Conservation (phyloP, 2,797 vertebrate genomes). For the Bradypodion ventrale region DNA sequence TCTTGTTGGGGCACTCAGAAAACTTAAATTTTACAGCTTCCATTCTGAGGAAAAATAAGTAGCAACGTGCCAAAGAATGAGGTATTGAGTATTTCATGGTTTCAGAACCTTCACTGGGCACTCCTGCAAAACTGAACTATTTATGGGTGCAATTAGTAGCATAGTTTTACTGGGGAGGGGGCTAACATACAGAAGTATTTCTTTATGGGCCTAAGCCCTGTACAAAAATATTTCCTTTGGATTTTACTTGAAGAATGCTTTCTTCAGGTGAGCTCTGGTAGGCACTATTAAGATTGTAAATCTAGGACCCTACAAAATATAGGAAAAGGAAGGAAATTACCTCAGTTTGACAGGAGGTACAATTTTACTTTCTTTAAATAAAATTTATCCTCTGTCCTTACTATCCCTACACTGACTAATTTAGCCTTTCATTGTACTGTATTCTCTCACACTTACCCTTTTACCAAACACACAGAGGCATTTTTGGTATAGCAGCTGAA, state of each 20-base stretch:
- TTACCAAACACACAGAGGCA: constrained; percentile 40
- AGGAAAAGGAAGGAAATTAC: constrained; percentile 79
- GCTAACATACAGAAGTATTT: constrained; percentile 69
- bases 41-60: not conserved
- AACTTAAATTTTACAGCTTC: not conserved
- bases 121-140: constrained; percentile 64
- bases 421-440: constrained; percentile 73
- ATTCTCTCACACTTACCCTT: constrained; percentile 50
- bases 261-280: constrained; percentile 75
- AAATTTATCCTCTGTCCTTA: constrained; percentile 77
- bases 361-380: constrained; percentile 79
- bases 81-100: not conserved
- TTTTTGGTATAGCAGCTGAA: constrained; percentile 44
- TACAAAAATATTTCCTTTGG: constrained; percentile 80
- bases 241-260: constrained; percentile 72
- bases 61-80: not conserved
- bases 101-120: constrained; percentile 13
- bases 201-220: constrained; percentile 74
- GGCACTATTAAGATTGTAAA: constrained; percentile 70
- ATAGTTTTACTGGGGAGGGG: constrained; percentile 64
- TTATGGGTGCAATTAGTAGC: constrained; percentile 72
- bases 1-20: not conserved
- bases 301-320: constrained; percentile 73
- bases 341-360: constrained; percentile 74
- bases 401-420: constrained; percentile 55